Evolutionary conservation across 2,888 invertebrate species (phyloP).

Genomic region (Eulithis testata): DNA sequence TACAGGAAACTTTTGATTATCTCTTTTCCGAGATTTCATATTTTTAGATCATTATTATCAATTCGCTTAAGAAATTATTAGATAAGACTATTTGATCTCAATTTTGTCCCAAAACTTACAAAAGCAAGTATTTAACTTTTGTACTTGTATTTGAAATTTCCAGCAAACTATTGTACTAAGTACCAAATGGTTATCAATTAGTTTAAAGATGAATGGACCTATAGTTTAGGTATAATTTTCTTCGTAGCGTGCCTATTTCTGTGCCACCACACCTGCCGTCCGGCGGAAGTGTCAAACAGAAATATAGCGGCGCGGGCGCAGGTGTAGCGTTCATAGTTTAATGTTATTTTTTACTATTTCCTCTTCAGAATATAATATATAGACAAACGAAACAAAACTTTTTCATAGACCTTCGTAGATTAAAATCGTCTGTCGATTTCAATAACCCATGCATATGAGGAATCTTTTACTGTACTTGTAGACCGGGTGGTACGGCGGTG

Average conservation of each 20-base stretch:
- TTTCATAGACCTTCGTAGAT: no score
- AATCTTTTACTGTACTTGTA: no score
- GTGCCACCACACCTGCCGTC: slow-evolving; percentile 41
- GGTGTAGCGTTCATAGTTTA: slow-evolving; percentile 42
- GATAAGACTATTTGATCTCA: no score
- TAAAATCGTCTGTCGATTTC: no score
- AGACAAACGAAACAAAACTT: slow-evolving; percentile 3
- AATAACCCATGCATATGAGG: no score
- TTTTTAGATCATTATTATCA: background rate
- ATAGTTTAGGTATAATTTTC: slow-evolving; percentile 25
- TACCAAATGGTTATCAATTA: no score
- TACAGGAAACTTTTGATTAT: slow-evolving; percentile 22
- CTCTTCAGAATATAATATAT: slow-evolving; percentile 31
- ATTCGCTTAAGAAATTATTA: background rate
- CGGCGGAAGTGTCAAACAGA: slow-evolving; percentile 49
- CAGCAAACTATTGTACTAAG: no score
- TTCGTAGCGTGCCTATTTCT: slow-evolving; percentile 30
- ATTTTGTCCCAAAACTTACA: no score
- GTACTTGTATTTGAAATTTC: no score
- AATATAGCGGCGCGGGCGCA: slow-evolving; percentile 39
- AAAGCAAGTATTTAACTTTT: no score
- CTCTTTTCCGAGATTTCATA: slow-evolving; percentile 11
- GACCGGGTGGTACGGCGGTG: no score
- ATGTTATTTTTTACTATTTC: slow-evolving; percentile 44
- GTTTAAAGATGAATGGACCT: background rate